Evolutionary conservation across 2,888 invertebrate genomes (phyloP).

Genomic region (Sesamia inferens): DNA sequence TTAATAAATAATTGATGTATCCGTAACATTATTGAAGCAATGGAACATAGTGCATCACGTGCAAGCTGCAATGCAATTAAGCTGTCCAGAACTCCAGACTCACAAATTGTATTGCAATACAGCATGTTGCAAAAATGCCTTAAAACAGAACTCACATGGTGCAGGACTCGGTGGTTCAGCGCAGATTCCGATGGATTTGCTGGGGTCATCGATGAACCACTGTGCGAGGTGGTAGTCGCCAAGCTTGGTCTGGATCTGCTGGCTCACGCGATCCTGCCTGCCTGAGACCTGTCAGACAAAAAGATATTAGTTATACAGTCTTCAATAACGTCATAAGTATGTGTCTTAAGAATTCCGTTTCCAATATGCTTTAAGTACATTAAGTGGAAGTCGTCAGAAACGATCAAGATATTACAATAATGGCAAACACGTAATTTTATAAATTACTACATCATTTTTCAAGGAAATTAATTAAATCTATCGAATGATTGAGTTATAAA

Average conservation of each 20-base stretch:
- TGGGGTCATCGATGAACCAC: conserved; percentile 91
- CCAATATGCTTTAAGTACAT: conserved; percentile 34
- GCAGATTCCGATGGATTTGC: conserved; percentile 92
- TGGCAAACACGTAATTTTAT: conserved; percentile 20
- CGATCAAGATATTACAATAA: conserved; percentile 44
- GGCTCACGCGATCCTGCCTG: conserved; percentile 91
- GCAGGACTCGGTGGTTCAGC: conserved; percentile 92
- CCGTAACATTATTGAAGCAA: not conserved
- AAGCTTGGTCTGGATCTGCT: conserved; percentile 93
- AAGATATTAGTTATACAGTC: conserved; percentile 13
- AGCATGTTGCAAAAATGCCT: conserved; percentile 7
- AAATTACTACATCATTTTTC: conserved; percentile 35
- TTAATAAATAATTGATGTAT: not conserved
- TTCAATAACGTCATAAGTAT: conserved; percentile 9
- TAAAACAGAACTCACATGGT: conserved; percentile 85
- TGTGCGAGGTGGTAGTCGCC: conserved; percentile 93
- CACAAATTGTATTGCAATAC: not conserved
- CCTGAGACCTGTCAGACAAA: conserved; percentile 90
- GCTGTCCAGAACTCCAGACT: too few species aligned
- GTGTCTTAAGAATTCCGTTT: conserved; percentile 21
- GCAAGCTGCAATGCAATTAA: conserved; percentile 6
- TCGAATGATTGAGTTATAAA: conserved; percentile 2
- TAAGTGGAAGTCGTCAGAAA: conserved; percentile 31
- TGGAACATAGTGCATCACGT: not conserved
- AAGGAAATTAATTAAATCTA: conserved; percentile 23